Evolutionary conservation across 2,797 vertebrate genomes (phyloP), one percentile per base, ranked within the genome.

Genomic region (Loris lydekkerianus): DNA sequence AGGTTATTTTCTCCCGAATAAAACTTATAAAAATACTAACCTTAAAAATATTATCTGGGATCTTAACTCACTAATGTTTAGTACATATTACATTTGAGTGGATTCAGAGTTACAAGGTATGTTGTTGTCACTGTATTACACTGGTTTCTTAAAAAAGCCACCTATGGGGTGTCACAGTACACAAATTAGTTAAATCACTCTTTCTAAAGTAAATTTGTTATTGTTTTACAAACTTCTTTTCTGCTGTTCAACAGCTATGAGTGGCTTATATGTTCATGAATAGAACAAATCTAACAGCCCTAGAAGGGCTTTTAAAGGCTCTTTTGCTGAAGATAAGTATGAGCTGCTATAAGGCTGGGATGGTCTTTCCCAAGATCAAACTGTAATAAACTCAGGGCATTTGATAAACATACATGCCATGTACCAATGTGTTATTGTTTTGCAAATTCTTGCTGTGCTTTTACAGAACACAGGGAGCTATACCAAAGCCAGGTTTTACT

Each of bases 391-490:
- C 53, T 76, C 67, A 86, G 1, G 46, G 46, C 60, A 95, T 83
- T 84, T 97, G 96, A 97, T 96, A 97, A 97, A 87, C 67, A 53
- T 56, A 46, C 63, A 92, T 94, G 77, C 86, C 89, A 84, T 80
- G 93, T 94, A 97, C 95, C 93, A 96, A 93, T 95, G 86, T 93
- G 85, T 90, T 85, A 95, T 89, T 97, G 94, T 97, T 96, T 93
- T 86, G 21, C 58, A 91, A 93, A 96, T 97, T 93, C 91, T 96
- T 95, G 84, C 43, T 95, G 70, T 86, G 72, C 91, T 95, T 92
- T 91, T 93, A 93, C 46, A 86, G 43, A 81, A 97, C 91, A 75
- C 56, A 63, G 69, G 60, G 56, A 90, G 31, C 78, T 76, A 81
- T 15, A 61, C 31, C 56, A 70, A 67, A 90, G 76, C n/a, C 53